phyloP scores from a whole-genome alignment of 2,888 invertebrate species.

The Apoda limacodes region DNA sequence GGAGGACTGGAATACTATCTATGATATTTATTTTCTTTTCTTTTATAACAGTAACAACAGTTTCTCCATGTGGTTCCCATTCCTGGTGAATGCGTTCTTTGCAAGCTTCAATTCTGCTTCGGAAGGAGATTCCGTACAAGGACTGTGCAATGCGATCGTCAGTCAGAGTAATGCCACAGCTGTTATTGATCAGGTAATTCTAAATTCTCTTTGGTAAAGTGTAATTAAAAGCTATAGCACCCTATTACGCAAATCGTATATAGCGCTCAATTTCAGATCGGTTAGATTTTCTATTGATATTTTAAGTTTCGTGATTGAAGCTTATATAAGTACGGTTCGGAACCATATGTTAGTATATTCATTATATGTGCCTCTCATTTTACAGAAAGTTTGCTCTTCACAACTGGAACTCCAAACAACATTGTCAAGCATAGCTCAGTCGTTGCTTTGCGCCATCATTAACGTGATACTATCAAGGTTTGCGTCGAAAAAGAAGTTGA shows the following conservation, averaged over 20 bases:
- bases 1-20: too few species aligned
- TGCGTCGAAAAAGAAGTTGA: conserved; percentile 26
- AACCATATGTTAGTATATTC: too few species aligned
- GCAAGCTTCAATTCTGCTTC: conserved; percentile 20
- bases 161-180: conserved; percentile 1
- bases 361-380: too few species aligned
- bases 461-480: conserved; percentile 26
- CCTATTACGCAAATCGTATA: too few species aligned
- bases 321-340: too few species aligned
- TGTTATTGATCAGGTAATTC: too few species aligned
- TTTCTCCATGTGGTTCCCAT: conserved; percentile 59
- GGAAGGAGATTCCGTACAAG: not conserved
- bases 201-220: too few species aligned
- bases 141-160: conserved; percentile 12
- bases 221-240: too few species aligned
- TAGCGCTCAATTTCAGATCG: too few species aligned
- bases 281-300: too few species aligned
- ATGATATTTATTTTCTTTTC: not conserved
- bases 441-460: conserved; percentile 21
- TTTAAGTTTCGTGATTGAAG: too few species aligned
- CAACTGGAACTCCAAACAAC: conserved; percentile 2
- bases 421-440: not conserved
- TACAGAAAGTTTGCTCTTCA: too few species aligned
- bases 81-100: conserved; percentile 46
- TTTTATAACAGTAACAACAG: conserved; percentile 19